Percentiles rank a stretch among this genome's conserved stretches.
Evolutionary conservation across 2,888 invertebrate genomes (phyloP).

Genomic region (Marronus borbonicus): DNA sequence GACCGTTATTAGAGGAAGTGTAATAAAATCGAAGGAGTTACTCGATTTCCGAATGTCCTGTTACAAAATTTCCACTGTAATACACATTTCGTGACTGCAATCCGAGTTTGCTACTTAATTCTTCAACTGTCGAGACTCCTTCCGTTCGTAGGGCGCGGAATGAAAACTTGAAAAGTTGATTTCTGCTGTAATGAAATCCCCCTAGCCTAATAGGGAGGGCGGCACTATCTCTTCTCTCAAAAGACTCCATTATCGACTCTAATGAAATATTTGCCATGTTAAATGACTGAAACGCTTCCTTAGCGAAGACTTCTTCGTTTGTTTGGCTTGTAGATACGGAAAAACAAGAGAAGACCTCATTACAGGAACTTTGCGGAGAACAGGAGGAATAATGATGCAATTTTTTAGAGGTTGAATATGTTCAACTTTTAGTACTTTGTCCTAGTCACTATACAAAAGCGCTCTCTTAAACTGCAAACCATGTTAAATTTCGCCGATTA

Average conservation of each 20-base stretch:
- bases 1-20: background rate
- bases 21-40: slow-evolving; percentile 21
- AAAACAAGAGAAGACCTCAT: slow-evolving; percentile 16
- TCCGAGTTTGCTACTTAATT: slow-evolving; percentile 27
- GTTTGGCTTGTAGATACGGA: background rate
- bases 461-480: no score
- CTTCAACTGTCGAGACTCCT: background rate
- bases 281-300: slow-evolving; percentile 25
- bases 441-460: no score
- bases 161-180: slow-evolving; percentile 26
- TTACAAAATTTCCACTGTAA: slow-evolving; percentile 18
- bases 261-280: slow-evolving; percentile 36
- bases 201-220: background rate
- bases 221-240: slow-evolving; percentile 2
- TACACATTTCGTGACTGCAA: slow-evolving; percentile 23
- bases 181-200: slow-evolving; percentile 14
- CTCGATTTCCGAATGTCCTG: background rate
- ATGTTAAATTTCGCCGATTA: no score
- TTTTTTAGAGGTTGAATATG: no score
- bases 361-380: background rate
- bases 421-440: no score
- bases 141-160: background rate
- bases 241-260: slow-evolving; percentile 16
- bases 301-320: slow-evolving; percentile 18
- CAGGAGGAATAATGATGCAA: no score